phyloP scores from a whole-genome alignment of 1,140 invertebrate genomes.

The Achroia grisella region DNA sequence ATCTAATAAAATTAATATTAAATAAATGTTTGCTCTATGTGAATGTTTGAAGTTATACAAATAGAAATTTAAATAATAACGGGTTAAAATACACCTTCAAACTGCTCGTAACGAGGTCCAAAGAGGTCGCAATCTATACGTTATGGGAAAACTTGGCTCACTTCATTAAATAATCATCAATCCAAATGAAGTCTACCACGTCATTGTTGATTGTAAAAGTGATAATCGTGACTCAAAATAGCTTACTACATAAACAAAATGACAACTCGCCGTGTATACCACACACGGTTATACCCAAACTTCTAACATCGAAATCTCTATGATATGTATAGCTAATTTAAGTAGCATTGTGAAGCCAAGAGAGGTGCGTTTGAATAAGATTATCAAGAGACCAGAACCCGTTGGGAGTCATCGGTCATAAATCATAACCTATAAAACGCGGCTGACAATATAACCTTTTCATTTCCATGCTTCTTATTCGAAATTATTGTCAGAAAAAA shows the following conservation, averaged over 20 bases:
- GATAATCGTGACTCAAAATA: slow-evolving; percentile 23
- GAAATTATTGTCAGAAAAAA: slow-evolving; percentile 14
- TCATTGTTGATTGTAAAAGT: slow-evolving; percentile 20
- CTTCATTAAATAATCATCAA: slow-evolving; percentile 47
- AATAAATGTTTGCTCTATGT: too few relatives aligned
- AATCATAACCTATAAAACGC: slow-evolving; percentile 70
- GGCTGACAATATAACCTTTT: slow-evolving; percentile 63
- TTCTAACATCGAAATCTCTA: slow-evolving; percentile 38
- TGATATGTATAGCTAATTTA: slow-evolving; percentile 68
- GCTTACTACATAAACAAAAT: slow-evolving; percentile 26
- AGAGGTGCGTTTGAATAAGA: slow-evolving; percentile 64
- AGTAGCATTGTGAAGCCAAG: slow-evolving; percentile 69
- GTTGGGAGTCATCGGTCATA: slow-evolving; percentile 71
- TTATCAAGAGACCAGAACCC: slow-evolving; percentile 63
- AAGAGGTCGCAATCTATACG: not conserved
- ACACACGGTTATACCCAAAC: slow-evolving; percentile 21
- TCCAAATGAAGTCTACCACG: slow-evolving; percentile 9
- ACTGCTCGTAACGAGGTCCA: not conserved
- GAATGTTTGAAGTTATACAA: too few relatives aligned
- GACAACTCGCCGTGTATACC: slow-evolving; percentile 36
- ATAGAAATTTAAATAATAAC: not conserved
- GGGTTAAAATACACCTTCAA: not conserved
- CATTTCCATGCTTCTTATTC: slow-evolving; percentile 52
- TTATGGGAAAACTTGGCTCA: slow-evolving; percentile 1
- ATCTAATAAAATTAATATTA: too few relatives aligned